These are phyloP conservation scores for Tenthredo livida DNA, from an alignment of 2,888 invertebrate genomes.

Conservation along the genomic window DNA sequence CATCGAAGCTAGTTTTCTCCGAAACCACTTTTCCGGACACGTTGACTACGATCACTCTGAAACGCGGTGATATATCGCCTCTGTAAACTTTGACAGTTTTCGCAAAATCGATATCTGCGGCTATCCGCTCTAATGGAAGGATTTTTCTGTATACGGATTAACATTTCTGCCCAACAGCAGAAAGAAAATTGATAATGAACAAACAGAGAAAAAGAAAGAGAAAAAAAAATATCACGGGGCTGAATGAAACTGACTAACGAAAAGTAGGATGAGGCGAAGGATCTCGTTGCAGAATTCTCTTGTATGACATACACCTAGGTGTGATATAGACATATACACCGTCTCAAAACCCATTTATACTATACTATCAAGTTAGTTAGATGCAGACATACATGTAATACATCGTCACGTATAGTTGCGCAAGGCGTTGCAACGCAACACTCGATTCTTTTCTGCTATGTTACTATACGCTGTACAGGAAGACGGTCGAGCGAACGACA, in stretches of 20 bases:
- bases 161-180: not conserved
- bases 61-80: not conserved
- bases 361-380: not conserved
- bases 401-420: constrained; percentile 55
- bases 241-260: not conserved
- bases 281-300: not conserved
- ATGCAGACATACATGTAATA: constrained; percentile 52
- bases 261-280: not conserved
- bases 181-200: not conserved
- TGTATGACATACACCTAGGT: not conserved
- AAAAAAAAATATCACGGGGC: no score
- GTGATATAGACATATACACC: not conserved
- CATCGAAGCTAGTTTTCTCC: not conserved
- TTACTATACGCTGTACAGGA: constrained; percentile 47
- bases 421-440: constrained; percentile 51
- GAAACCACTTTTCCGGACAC: not conserved
- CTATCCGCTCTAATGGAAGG: not conserved
- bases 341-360: not conserved
- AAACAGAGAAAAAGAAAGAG: no score
- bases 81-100: not conserved
- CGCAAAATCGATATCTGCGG: not conserved
- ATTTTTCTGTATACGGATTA: not conserved
- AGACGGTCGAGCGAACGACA: constrained; percentile 49
- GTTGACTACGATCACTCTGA: not conserved
- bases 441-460: constrained; percentile 36